Evolutionary conservation across 2,888 invertebrate genomes (phyloP).

Genomic region (Helicoverpa assulta): DNA sequence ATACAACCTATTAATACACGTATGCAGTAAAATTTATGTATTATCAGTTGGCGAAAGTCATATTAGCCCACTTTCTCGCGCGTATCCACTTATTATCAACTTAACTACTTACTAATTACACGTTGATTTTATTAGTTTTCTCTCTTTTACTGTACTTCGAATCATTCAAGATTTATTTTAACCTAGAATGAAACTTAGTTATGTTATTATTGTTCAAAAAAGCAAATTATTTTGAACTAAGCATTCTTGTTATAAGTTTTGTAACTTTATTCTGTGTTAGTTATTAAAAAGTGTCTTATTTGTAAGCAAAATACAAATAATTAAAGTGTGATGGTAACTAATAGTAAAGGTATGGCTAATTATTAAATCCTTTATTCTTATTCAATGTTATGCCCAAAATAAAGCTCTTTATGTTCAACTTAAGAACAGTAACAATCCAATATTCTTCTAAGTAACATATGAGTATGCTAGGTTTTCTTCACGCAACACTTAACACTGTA

Average conservation of each 20-base stretch:
- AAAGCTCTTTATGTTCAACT: no score
- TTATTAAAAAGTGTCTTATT: not conserved
- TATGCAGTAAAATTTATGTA: constrained; percentile 12
- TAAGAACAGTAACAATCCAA: no score
- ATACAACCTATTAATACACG: constrained; percentile 7
- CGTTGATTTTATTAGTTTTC: constrained; percentile 27
- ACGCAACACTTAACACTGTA: no score
- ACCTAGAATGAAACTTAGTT: not conserved
- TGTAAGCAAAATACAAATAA: not conserved
- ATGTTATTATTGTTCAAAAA: not conserved
- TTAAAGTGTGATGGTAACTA: not conserved
- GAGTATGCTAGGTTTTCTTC: no score
- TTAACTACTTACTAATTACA: constrained; percentile 38
- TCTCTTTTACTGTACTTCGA: constrained; percentile 4
- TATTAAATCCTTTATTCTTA: not conserved
- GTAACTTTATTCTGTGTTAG: not conserved
- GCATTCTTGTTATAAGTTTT: not conserved
- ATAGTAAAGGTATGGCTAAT: not conserved
- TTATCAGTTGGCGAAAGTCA: constrained; percentile 61
- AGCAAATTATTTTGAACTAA: not conserved
- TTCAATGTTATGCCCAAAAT: not conserved
- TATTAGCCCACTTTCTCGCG: constrained; percentile 69
- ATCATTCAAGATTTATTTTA: constrained; percentile 11
- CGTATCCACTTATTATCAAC: constrained; percentile 29
- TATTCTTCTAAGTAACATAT: no score